These are phyloP conservation scores for Procambarus clarkii DNA, from an alignment of 1,140 invertebrate species.

Conservation along the genomic window DNA sequence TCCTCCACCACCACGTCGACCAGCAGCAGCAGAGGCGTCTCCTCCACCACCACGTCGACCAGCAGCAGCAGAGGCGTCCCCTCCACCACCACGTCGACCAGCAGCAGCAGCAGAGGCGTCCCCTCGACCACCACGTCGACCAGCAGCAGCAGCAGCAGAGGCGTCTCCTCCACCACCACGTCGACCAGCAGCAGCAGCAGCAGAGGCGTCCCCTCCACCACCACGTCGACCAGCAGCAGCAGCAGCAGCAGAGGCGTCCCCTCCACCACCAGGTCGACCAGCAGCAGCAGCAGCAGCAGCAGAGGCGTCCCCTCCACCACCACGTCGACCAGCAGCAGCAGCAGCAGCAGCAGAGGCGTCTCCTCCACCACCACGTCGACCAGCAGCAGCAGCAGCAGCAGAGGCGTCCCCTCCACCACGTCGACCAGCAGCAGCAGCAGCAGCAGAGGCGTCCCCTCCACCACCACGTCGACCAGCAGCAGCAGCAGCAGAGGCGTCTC, in stretches of 20 bases:
- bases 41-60: too few relatives aligned
- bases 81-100: background rate
- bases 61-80: background rate
- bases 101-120: background rate
- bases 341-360: background rate
- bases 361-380: background rate
- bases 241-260: background rate
- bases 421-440: too few relatives aligned
- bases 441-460: background rate
- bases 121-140: too few relatives aligned
- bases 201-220: background rate
- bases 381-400: background rate
- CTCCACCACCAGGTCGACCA: background rate
- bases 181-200: background rate
- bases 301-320: background rate
- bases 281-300: background rate
- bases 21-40: too few relatives aligned
- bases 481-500: background rate
- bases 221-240: background rate
- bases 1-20: too few relatives aligned
- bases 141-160: background rate
- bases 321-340: background rate
- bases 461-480: background rate
- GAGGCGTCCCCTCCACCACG: too few relatives aligned
- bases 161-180: background rate